Conservation (phyloP, 2,113 vertebrate species). For the Entomyzon cyanotis region DNA sequence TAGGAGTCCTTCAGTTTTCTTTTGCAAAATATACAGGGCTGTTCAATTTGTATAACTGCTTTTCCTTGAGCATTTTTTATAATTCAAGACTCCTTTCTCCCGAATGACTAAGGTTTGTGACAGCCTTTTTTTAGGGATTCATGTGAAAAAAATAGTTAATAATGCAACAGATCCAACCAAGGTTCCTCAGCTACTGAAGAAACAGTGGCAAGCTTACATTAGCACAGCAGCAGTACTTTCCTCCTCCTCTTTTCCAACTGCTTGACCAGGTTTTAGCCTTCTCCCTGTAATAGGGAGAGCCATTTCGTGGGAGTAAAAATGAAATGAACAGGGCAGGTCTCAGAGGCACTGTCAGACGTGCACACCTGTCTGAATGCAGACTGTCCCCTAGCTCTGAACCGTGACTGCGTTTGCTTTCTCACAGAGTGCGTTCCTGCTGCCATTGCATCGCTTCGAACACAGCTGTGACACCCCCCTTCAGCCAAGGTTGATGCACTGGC, state of each 20-base stretch:
- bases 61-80: not conserved
- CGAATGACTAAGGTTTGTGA: not conserved
- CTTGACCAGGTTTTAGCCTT: not conserved
- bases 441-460: fast-evolving
- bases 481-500: not conserved
- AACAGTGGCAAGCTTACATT: not conserved
- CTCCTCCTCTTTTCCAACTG: not conserved
- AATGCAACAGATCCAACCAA: not conserved
- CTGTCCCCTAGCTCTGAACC: not conserved
- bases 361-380: not conserved
- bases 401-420: not conserved
- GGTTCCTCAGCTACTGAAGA: not conserved
- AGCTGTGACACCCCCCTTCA: not conserved
- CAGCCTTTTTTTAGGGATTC: not conserved
- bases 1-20: not conserved
- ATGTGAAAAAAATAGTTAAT: not conserved
- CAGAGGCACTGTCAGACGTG: not conserved
- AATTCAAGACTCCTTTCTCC: not conserved
- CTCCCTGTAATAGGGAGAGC: no score
- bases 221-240: not conserved
- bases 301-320: not conserved
- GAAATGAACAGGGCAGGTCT: not conserved
- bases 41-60: not conserved
- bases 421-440: fast-evolving
- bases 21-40: not conserved